phyloP scores from a whole-genome alignment of 1,140 invertebrate genomes.

The Drosophila ananassae region DNA sequence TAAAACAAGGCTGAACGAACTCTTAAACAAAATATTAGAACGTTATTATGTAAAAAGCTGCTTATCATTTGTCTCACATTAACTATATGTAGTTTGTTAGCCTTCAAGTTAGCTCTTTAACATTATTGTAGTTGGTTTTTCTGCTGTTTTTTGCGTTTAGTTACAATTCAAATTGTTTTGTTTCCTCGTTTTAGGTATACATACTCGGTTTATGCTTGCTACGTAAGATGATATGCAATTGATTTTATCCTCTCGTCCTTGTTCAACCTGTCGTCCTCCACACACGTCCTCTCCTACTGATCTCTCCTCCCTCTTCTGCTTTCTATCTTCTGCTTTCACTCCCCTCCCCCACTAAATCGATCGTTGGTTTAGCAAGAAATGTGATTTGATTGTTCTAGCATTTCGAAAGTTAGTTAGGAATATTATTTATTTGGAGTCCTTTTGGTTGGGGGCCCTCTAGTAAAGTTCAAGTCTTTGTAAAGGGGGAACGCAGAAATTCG shows the following conservation, averaged over 20 bases:
- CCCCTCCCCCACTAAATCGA: slow-evolving; percentile 42
- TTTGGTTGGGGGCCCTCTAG: slow-evolving; percentile 31
- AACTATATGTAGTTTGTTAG: slow-evolving; percentile 41
- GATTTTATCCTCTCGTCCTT: slow-evolving; percentile 67
- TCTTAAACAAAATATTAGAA: slow-evolving; percentile 28
- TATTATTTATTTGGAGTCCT: slow-evolving; percentile 37
- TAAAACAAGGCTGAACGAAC: slow-evolving; percentile 50
- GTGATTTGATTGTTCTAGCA: slow-evolving; percentile 82
- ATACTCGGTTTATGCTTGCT: slow-evolving; percentile 47
- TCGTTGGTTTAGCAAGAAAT: slow-evolving; percentile 71
- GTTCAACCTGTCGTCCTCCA: slow-evolving; percentile 7
- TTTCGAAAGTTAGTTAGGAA: slow-evolving; percentile 74
- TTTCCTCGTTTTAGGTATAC: slow-evolving; percentile 40
- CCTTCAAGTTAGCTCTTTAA: slow-evolving; percentile 54
- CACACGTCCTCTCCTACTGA: slow-evolving; percentile 24
- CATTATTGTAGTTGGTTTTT: slow-evolving; percentile 62
- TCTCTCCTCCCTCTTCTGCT: slow-evolving; percentile 3
- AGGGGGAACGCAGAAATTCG: slow-evolving; percentile 50
- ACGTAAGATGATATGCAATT: slow-evolving; percentile 81
- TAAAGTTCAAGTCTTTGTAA: slow-evolving; percentile 62
- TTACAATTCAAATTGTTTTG: slow-evolving; percentile 53
- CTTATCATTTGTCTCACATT: slow-evolving; percentile 31
- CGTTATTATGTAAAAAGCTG: slow-evolving; percentile 45
- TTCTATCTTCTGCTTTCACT: slow-evolving; percentile 6
- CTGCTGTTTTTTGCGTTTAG: slow-evolving; percentile 49